A percentile compares a stretch with the other conserved stretches of the same genome.
Evolutionary conservation across 1,140 invertebrate genomes (phyloP).

Genomic region (Diorhabda carinulata): DNA sequence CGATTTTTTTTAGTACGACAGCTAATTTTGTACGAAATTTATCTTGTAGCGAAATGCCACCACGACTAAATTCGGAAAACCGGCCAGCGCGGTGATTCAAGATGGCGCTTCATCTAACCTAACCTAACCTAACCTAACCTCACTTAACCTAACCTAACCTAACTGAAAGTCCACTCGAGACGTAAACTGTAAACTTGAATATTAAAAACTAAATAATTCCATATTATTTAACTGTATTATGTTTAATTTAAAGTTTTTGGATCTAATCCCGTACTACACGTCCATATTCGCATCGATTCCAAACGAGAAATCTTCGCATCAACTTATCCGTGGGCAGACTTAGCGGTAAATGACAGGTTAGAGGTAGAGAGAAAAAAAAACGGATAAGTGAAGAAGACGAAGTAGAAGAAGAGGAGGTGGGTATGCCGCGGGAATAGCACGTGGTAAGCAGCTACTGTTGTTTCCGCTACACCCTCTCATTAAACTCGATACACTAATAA

Average conservation of each 20-base stretch:
- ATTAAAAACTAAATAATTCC: no score
- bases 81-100: no score
- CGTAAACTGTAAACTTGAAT: no score
- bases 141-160: no score
- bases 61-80: no score
- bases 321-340: constrained; percentile 22
- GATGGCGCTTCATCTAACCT: no score
- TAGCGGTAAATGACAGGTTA: constrained; percentile 34
- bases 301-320: constrained; percentile 14
- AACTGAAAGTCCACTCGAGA: no score
- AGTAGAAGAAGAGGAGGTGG: not conserved
- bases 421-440: constrained; percentile 24
- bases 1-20: no score
- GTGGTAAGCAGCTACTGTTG: constrained; percentile 24
- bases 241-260: not conserved
- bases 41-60: no score
- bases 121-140: no score
- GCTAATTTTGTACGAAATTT: no score
- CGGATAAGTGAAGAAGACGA: constrained; percentile 4
- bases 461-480: constrained; percentile 30
- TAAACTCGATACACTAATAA: not conserved
- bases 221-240: no score
- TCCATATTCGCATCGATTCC: not conserved
- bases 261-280: not conserved
- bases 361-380: not conserved